Base-by-base conservation (phyloP, 2,888 invertebrate species). In the Tethea ocularis region DNA sequence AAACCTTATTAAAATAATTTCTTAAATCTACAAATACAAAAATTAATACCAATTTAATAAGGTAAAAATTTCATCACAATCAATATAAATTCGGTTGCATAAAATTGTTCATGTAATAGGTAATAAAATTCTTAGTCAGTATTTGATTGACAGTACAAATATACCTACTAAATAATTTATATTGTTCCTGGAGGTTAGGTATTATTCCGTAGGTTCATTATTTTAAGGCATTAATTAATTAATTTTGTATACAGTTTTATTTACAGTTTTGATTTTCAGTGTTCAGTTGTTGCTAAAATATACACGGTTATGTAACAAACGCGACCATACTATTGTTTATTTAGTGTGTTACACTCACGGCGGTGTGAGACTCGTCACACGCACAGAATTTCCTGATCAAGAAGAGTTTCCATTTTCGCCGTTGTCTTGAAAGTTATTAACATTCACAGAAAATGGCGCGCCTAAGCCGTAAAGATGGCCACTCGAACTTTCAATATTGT, bases 401-500 rank as follows among this genome's bases (percentile, higher is more conserved):
- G 91, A 83, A 13, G 89, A 88, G 68, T 77, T 96, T 67, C 96
- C 95, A 77, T 96, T 96, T 76, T 96, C 96, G 70, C 95, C 95
- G 82, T 95, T 84, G 51, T 91, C 91, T 72, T 96, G 95, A 82
- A 96, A 96, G 78, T 95, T 96, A 74, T 94, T 94, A 62, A 95
- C 96, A 64, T 96, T 97, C 52, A 96, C 95, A 58, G 96, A 95
- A 85, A 97, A 97, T 57, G 97, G 97, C 51, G 97, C 97, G 61
- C 98, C 98, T 72, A 99, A 94, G 54, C 99, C 99, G 84, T 98
- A 99, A 58, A 99, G 93, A 91, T 99, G 99, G 56, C 99, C 99
- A 82, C 99, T 99, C 51, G 97, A 97, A 92, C 99, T 98, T 87
- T 99, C 99, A 78, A 99, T 99, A 87, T 98, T 98, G 85, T 98